phyloP scores from a whole-genome alignment of 2,888 invertebrate genomes.

The Bugula neritina region DNA sequence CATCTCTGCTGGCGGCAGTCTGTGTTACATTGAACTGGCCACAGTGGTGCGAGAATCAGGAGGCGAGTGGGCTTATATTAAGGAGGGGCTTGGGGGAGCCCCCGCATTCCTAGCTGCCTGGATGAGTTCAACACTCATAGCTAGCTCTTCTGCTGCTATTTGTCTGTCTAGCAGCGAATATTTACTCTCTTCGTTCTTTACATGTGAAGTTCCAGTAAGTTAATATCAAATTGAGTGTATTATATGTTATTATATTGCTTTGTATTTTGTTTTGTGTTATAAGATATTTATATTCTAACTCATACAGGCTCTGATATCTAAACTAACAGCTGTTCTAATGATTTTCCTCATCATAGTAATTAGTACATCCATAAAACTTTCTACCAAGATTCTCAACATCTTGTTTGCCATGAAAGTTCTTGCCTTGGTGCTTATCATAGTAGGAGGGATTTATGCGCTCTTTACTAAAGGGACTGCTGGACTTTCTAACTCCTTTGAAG shows the following conservation, averaged over 20 bases:
- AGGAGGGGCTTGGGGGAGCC: slow-evolving; percentile 24
- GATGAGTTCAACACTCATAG: slow-evolving; percentile 1
- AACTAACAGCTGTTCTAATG: background rate
- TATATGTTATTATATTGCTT: no score
- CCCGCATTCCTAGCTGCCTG: slow-evolving; percentile 24
- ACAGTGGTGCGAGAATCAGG: slow-evolving; percentile 23
- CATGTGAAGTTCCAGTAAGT: slow-evolving; percentile 15
- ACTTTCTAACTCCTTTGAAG: slow-evolving; percentile 6
- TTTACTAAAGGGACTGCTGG: background rate
- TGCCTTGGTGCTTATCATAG: background rate
- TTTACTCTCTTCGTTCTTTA: slow-evolving; percentile 20
- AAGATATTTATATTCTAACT: no score
- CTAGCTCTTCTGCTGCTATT: slow-evolving; percentile 2
- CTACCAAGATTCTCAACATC: background rate
- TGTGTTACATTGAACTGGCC: slow-evolving; percentile 20
- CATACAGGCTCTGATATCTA: background rate
- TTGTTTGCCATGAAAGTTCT: background rate
- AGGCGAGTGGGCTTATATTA: slow-evolving; percentile 26
- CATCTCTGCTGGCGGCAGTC: slow-evolving; percentile 8
- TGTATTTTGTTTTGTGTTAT: no score
- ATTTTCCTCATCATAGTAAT: background rate
- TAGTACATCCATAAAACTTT: background rate
- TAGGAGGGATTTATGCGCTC: slow-evolving; percentile 15
- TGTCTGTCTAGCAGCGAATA: slow-evolving; percentile 19
- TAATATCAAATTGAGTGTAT: background rate